A percentile compares a stretch with the other conserved stretches of the same genome.
Evolutionary conservation across 2,797 vertebrate species (phyloP).

Genomic region (Eulemur mongoz): DNA sequence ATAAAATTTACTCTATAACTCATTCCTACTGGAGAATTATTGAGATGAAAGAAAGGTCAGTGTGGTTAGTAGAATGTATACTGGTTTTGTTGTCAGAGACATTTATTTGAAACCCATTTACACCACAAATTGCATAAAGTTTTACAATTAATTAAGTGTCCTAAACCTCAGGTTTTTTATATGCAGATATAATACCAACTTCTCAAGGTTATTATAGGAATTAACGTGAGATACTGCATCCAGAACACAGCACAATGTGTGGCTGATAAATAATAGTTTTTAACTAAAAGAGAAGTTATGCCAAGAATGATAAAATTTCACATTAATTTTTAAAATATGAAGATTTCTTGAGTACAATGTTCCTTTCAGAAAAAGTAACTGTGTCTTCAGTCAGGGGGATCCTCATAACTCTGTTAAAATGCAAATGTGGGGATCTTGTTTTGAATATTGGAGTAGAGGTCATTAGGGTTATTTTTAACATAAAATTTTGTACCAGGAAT

Average conservation of each 20-base stretch:
- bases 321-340: not conserved
- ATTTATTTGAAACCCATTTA: not conserved
- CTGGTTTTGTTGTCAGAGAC: not conserved
- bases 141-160: not conserved
- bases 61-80: not conserved
- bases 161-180: not conserved
- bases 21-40: not conserved
- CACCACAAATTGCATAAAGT: not conserved
- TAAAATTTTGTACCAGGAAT: not conserved
- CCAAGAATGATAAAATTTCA: not conserved
- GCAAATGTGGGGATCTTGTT: not conserved
- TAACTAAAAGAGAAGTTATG: not conserved
- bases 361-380: not conserved
- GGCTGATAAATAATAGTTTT: not conserved
- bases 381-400: not conserved
- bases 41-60: not conserved
- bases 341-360: not conserved
- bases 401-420: not conserved
- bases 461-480: not conserved
- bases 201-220: not conserved
- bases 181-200: not conserved
- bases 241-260: not conserved
- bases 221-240: not conserved
- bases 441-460: not conserved
- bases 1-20: slow-evolving; percentile 10